Conservation (phyloP, 2,888 invertebrate species). For the Cerastis leucographa region DNA sequence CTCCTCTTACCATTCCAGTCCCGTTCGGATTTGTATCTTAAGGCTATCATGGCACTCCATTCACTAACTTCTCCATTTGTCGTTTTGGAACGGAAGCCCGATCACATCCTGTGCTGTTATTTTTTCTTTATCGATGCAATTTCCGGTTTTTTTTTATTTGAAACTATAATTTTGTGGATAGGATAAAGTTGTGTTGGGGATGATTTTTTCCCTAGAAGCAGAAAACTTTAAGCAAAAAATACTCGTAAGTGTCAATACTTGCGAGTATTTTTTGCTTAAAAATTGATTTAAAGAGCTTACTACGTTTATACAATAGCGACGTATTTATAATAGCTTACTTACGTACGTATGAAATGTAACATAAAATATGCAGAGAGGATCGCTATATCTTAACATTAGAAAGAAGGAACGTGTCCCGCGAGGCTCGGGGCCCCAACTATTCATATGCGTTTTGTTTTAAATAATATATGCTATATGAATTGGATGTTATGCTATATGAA, state of each 20-base stretch:
- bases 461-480: constrained; percentile 70
- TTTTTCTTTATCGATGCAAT: constrained; percentile 64
- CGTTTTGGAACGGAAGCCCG: constrained; percentile 57
- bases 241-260: not conserved
- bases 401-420: constrained; percentile 55
- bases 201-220: not conserved
- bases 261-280: not conserved
- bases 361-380: constrained; percentile 73
- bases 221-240: not conserved
- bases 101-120: constrained; percentile 62
- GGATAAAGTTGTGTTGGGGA: not conserved
- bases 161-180: constrained; percentile 44
- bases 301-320: too few relatives aligned
- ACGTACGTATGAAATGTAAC: constrained; percentile 67
- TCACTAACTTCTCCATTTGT: not conserved
- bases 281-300: not conserved
- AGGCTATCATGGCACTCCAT: constrained; percentile 20
- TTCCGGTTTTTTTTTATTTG: constrained; percentile 59
- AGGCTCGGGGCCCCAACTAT: constrained; percentile 57
- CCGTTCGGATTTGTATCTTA: not conserved
- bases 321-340: too few relatives aligned
- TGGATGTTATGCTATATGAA: constrained; percentile 18
- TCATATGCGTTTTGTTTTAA: constrained; percentile 70
- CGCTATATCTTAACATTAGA: constrained; percentile 67
- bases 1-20: not conserved